Conservation (phyloP, 2,113 vertebrate genomes). For the Tragelaphus buxtoni region DNA sequence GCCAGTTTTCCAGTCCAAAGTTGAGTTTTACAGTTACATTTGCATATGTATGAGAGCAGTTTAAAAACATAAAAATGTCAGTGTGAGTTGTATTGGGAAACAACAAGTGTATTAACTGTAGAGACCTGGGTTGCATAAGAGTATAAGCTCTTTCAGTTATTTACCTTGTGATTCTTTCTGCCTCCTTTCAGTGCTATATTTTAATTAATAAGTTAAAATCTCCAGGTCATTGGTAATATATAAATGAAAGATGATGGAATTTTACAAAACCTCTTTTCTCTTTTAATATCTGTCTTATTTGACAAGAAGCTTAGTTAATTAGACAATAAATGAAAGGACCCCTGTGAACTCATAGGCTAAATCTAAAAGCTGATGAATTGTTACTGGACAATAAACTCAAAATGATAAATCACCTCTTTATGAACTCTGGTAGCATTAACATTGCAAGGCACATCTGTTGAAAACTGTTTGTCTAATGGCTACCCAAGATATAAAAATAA, state of each 20-base stretch:
- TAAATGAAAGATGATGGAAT: constrained; percentile 3
- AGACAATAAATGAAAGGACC: constrained; percentile 17
- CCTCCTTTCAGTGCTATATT: background rate
- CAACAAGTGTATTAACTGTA: background rate
- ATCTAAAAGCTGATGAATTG: constrained; percentile 1
- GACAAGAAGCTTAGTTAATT: constrained; percentile 52
- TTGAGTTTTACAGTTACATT: constrained; percentile 7
- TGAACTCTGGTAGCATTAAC: constrained; percentile 44
- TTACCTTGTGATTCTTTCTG: background rate
- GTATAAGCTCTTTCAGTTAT: background rate
- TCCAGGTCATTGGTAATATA: background rate
- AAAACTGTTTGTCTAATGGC: constrained; percentile 23
- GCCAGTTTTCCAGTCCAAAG: background rate
- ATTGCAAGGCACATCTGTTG: constrained; percentile 49
- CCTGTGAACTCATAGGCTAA: constrained; percentile 13
- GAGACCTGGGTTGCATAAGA: background rate
- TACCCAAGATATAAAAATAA: constrained; percentile 30
- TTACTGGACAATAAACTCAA: constrained; percentile 46
- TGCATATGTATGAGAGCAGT: background rate
- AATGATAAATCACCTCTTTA: constrained; percentile 59
- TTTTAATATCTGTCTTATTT: constrained; percentile 38
- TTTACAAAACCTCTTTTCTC: constrained; percentile 38
- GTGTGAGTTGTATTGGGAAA: background rate
- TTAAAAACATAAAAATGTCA: background rate
- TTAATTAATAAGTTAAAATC: constrained; percentile 7